Evolutionary conservation across 2,888 invertebrate species (phyloP).

Genomic region (Frankliniella fusca): DNA sequence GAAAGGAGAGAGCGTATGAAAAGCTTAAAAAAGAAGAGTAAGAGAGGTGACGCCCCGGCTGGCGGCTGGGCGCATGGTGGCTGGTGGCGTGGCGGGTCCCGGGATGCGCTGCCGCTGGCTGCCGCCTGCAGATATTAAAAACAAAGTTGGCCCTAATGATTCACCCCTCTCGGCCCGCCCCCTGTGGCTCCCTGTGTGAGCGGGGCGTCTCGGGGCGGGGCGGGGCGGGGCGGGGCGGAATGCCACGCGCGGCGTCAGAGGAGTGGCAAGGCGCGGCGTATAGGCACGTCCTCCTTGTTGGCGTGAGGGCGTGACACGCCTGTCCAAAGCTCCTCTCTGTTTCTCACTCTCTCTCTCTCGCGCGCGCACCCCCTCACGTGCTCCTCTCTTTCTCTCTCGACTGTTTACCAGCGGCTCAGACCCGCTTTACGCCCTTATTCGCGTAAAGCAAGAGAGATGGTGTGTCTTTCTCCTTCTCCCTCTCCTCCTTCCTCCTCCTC

Average conservation of each 20-base stretch:
- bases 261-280: neutral
- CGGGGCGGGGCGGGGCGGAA: neutral
- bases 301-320: neutral
- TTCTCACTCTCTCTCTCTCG: neutral
- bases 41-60: neutral
- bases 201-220: neutral
- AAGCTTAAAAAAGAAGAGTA: neutral
- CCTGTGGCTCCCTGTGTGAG: neutral
- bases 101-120: neutral
- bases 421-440: neutral
- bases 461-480: neutral
- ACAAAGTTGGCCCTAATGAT: no score
- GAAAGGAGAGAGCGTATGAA: neutral
- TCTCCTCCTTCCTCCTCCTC: neutral
- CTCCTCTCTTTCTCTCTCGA: neutral
- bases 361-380: neutral
- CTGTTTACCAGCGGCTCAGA: constrained; percentile 6
- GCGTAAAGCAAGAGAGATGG: neutral
- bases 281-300: neutral
- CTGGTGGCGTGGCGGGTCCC: neutral
- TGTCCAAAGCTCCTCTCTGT: neutral
- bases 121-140: no score
- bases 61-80: neutral
- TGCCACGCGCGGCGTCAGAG: neutral
- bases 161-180: neutral